These are phyloP conservation scores for Tachina lurida DNA, from an alignment of 2,888 invertebrate genomes.

Conservation along the genomic window DNA sequence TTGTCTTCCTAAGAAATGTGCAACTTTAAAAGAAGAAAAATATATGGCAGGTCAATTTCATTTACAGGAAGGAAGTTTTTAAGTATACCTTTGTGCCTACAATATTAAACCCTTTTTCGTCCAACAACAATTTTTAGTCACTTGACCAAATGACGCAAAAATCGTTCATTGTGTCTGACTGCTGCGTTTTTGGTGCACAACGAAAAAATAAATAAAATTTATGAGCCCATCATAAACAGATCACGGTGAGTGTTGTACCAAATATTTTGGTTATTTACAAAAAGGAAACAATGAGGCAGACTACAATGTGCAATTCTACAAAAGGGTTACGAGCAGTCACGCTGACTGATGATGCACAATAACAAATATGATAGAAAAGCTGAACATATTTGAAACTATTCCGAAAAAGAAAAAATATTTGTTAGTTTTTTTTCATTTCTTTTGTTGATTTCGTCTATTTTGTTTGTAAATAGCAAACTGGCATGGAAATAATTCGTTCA, in stretches of 20 bases:
- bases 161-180: conserved; percentile 27
- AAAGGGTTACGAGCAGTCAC: conserved; percentile 57
- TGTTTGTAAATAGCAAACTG: background rate
- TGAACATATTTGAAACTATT: conserved; percentile 18
- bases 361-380: background rate
- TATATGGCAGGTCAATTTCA: background rate
- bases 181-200: conserved; percentile 26
- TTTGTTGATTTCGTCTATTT: conserved; percentile 51
- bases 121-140: background rate
- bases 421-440: conserved; percentile 28
- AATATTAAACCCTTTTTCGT: background rate
- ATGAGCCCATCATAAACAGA: conserved; percentile 76
- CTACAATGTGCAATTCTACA: conserved; percentile 17
- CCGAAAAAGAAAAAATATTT: conserved; percentile 20
- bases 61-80: background rate
- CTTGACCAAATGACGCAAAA: conserved; percentile 66
- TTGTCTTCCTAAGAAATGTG: background rate
- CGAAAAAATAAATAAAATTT: conserved; percentile 74
- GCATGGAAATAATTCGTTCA: too few species aligned
- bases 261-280: conserved; percentile 79
- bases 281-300: conserved; percentile 67
- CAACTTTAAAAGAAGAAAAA: background rate
- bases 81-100: background rate
- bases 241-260: conserved; percentile 75
- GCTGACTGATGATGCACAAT: background rate